Evolutionary conservation across 92 coral and sea anemone genomes (phyloP), one percentile per base, ranked within the genome.

Genomic region (Palythoa heliodiscus): DNA sequence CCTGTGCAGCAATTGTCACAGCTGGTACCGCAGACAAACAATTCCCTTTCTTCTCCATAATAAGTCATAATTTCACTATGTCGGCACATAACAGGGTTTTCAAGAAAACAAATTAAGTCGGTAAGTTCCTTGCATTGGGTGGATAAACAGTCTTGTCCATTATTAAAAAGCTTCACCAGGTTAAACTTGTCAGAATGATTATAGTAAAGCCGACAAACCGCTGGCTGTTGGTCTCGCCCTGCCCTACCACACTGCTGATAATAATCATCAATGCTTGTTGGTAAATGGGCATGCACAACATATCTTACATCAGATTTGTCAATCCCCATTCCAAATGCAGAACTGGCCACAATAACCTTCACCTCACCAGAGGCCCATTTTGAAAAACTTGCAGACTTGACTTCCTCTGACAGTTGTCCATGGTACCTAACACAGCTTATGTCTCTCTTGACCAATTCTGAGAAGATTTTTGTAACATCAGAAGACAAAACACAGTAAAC

Each of bases 11-110:
- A 88, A 67, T 88, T 88, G 86, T 88, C 87, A 75, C 84, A 88
- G 82, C 78, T 82, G 23, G 77, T 75, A 43, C 86, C 73, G 76
- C 91, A 88, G 9, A 73, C 11, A 57, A 83, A 88, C 40, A 10
- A 48, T 17, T 77, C 75, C 40, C 79, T 89, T 35, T 66, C 48
- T 86, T 89, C 88, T 11, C 88, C 91, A 84, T 84, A 84, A 63
- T 79, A 86, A 60, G 37, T 14, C 89, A 89, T 86, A 11, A 86
- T 82, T 66, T 39, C 15, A 52, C 70, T 89, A 55, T 85, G 89
- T 70, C 82, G 75, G 81, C 89, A 89, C 14, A 85, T 88, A 20
- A 84, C 88, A n/a, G 91, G 91, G 83, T 88, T 64, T 55, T 77
- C 91, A 15, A 88, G 66, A 50, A 76, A 52, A 25, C 22, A 11